phyloP scores from a whole-genome alignment of 2,888 invertebrate species.

The Yponomeuta malinellus region DNA sequence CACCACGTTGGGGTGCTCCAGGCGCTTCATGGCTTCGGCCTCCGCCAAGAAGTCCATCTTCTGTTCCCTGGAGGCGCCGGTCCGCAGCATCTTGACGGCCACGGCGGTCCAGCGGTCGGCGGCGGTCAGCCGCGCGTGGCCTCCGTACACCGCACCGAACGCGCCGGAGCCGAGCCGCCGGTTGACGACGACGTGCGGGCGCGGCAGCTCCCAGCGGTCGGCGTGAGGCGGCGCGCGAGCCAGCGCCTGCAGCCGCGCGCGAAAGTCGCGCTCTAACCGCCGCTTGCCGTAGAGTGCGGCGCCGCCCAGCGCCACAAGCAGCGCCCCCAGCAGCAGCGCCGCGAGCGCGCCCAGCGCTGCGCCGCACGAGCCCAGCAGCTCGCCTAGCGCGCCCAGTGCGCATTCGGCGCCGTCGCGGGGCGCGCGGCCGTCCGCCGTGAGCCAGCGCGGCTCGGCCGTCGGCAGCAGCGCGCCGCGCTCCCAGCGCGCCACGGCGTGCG shows the following conservation, averaged over 20 bases:
- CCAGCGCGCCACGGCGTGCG: slow-evolving; percentile 72
- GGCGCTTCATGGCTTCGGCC: slow-evolving; percentile 95
- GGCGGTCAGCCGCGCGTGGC: slow-evolving; percentile 82
- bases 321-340: slow-evolving; percentile 35
- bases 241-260: slow-evolving; percentile 45
- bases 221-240: slow-evolving; percentile 46
- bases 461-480: slow-evolving; percentile 78
- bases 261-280: slow-evolving; percentile 48
- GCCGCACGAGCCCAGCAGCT: slow-evolving; percentile 82
- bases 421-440: slow-evolving; percentile 52
- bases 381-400: slow-evolving; percentile 80
- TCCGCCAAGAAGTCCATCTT: slow-evolving; percentile 94
- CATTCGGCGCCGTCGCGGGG: slow-evolving; percentile 86
- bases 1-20: slow-evolving; percentile 93
- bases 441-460: slow-evolving; percentile 87
- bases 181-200: slow-evolving; percentile 90
- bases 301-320: slow-evolving; percentile 37
- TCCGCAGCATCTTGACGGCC: slow-evolving; percentile 92
- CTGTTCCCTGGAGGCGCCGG: slow-evolving; percentile 88
- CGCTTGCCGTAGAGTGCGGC: slow-evolving; percentile 36
- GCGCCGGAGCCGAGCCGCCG: slow-evolving; percentile 92
- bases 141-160: slow-evolving; percentile 94
- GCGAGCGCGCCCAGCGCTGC: slow-evolving; percentile 67
- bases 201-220: slow-evolving; percentile 92
- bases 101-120: slow-evolving; percentile 86